Conservation (phyloP, 1,140 invertebrate genomes). For the Hesperophylax magnus region DNA sequence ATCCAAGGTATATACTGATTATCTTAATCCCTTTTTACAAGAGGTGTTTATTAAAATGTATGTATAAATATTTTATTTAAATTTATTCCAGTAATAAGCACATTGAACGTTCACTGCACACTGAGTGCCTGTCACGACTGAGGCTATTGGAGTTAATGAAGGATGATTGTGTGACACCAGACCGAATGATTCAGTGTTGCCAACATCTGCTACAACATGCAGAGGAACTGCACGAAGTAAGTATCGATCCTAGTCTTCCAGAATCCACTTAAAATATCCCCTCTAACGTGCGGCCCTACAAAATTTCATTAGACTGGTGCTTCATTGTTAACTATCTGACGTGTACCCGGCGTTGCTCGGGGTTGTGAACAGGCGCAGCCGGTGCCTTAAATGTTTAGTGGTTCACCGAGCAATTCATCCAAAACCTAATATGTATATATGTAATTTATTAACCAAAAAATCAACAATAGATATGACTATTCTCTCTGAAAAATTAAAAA, state of each 20-base stretch:
- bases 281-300: neutral
- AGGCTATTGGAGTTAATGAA: constrained; percentile 81
- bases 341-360: no score
- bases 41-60: no score
- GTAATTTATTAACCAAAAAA: no score
- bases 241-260: neutral
- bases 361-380: no score
- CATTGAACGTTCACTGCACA: constrained; percentile 80
- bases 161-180: constrained; percentile 91
- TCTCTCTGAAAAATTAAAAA: no score
- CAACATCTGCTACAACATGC: constrained; percentile 77
- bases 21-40: no score
- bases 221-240: constrained; percentile 57
- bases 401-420: no score
- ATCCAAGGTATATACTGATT: no score
- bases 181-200: constrained; percentile 90
- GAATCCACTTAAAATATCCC: neutral
- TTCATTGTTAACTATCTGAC: no score
- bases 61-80: neutral
- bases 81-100: constrained; percentile 79
- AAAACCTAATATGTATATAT: no score
- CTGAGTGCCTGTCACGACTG: constrained; percentile 77
- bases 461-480: no score
- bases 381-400: no score
- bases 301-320: neutral